Conservation (phyloP, 2,888 invertebrate genomes). For the Agrotis clavis region DNA sequence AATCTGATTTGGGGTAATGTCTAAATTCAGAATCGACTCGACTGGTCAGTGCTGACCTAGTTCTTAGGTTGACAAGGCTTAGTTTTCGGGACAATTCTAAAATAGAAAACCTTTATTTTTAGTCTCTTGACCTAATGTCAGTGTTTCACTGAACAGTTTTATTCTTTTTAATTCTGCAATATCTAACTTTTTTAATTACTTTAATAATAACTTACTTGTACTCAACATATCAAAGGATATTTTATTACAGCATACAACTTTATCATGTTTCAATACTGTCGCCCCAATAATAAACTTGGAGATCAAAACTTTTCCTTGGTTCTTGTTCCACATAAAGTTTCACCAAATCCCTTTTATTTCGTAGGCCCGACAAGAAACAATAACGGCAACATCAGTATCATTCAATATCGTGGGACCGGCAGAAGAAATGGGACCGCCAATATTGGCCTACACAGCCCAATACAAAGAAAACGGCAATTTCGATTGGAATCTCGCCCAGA, state of each 20-base stretch:
- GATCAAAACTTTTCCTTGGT: constrained; percentile 20
- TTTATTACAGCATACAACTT: not conserved
- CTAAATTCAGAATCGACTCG: constrained; percentile 23
- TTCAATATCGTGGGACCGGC: constrained; percentile 95
- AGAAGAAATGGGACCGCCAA: constrained; percentile 94
- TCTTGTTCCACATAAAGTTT: constrained; percentile 25
- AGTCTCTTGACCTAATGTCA: not conserved
- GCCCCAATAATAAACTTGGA: constrained; percentile 16
- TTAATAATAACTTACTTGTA: too few relatives aligned
- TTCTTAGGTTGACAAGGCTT: constrained; percentile 3
- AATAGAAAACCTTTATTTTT: not conserved
- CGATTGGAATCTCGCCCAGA: constrained; percentile 93
- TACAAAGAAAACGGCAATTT: constrained; percentile 93
- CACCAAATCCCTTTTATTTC: constrained; percentile 45
- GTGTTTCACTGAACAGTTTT: not conserved
- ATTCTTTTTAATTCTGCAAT: not conserved
- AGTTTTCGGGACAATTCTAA: not conserved
- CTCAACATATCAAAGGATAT: not conserved
- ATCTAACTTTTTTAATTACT: not conserved
- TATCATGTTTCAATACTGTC: not conserved
- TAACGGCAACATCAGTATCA: constrained; percentile 96
- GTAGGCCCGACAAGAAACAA: constrained; percentile 92
- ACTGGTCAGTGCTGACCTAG: constrained; percentile 13
- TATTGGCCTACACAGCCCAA: constrained; percentile 94
- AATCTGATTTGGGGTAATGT: constrained; percentile 6